Conservation (phyloP, 2,113 vertebrate genomes). For the Ceyx cyanopectus region DNA sequence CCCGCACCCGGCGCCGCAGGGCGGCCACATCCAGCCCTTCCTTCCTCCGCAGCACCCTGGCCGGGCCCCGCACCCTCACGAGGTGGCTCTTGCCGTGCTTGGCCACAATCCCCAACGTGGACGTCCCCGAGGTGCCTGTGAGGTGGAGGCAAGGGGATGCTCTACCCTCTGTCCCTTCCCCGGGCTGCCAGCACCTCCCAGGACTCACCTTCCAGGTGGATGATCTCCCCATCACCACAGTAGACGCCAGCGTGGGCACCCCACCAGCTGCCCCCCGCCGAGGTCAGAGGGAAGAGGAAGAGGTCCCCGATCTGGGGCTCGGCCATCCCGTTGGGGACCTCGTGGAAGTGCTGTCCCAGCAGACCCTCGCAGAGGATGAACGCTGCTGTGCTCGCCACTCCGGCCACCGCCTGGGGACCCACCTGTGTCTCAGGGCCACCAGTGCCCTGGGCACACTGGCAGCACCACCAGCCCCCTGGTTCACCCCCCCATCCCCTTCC, state of each 20-base stretch:
- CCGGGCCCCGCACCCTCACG: not conserved
- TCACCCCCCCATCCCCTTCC: not conserved
- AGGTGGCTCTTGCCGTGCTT: constrained; percentile 44
- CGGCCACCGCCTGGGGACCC: not conserved
- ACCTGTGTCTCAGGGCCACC: fast-evolving
- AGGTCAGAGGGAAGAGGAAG: constrained; percentile 49
- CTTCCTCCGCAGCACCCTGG: constrained; percentile 46
- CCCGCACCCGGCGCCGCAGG: not conserved
- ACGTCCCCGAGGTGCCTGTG: not conserved
- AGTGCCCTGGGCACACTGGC: fast-evolving
- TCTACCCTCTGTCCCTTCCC: fast-evolving
- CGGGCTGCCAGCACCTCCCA: fast-evolving
- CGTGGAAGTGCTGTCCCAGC: not conserved
- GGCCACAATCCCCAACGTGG: not conserved
- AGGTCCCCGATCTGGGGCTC: constrained; percentile 38
- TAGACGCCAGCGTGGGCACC: not conserved
- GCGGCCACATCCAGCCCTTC: not conserved
- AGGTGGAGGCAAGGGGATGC: fast-evolving
- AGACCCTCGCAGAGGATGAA: constrained; percentile 55
- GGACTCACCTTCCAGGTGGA: constrained; percentile 63
- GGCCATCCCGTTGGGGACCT: not conserved
- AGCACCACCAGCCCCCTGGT: fast-evolving
- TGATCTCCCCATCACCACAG: constrained; percentile 32
- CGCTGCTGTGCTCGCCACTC: not conserved
- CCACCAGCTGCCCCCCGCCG: not conserved